These are phyloP conservation scores for Anas platyrhynchos DNA, from an alignment of 2,113 vertebrate species.

Conservation along the genomic window DNA sequence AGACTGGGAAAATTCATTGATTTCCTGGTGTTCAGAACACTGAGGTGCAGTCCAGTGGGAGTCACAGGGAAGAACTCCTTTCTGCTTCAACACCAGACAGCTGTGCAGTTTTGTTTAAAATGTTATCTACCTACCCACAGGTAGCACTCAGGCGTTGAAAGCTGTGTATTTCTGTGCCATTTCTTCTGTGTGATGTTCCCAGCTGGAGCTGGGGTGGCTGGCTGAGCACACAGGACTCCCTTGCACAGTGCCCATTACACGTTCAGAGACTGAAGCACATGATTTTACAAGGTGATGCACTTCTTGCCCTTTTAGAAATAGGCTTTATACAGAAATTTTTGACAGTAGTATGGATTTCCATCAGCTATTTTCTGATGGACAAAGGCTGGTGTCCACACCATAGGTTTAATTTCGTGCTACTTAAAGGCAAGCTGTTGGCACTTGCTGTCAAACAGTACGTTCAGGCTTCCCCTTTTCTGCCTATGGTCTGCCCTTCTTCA, in stretches of 20 bases:
- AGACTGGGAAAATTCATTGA: background rate
- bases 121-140: fast-evolving
- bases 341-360: background rate
- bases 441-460: background rate
- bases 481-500: background rate
- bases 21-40: background rate
- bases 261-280: too few relatives aligned
- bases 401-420: fast-evolving
- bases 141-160: fast-evolving
- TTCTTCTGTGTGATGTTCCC: fast-evolving
- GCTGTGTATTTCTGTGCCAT: fast-evolving
- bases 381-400: fast-evolving
- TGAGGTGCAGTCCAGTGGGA: fast-evolving
- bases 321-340: background rate
- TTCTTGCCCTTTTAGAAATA: background rate
- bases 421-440: background rate
- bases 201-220: fast-evolving
- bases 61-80: background rate
- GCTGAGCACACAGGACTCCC: background rate
- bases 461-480: background rate
- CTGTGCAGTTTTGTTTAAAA: background rate
- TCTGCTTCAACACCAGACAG: background rate
- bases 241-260: fast-evolving
- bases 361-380: background rate
- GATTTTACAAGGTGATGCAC: background rate